Conservation (phyloP, 1,140 invertebrate genomes). For the Glossosoma conforme region DNA sequence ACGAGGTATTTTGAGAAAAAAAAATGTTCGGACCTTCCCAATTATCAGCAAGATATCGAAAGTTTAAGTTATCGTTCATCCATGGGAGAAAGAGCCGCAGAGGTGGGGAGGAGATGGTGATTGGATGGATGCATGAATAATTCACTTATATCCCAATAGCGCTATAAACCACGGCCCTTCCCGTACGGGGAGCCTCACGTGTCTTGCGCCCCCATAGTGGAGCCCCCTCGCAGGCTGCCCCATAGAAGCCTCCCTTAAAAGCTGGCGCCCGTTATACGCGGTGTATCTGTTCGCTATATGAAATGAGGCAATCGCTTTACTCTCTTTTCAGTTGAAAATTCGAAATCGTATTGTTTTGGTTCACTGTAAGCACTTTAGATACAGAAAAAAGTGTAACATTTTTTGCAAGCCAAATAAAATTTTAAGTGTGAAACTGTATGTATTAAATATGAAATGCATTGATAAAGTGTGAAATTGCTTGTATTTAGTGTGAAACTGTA, state of each 20-base stretch:
- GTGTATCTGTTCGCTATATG: constrained; percentile 15
- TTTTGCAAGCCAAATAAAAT: no score
- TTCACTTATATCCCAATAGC: constrained; percentile 30
- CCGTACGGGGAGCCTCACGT: constrained; percentile 11
- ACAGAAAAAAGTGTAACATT: no score
- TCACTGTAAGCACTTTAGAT: no score
- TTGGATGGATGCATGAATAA: constrained; percentile 32
- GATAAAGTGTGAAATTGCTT: no score
- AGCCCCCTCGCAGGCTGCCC: constrained; percentile 14
- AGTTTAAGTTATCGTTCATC: constrained; percentile 25
- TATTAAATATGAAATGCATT: no score
- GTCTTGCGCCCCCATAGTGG: constrained; percentile 27
- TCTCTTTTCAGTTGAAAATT: no score
- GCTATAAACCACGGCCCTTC: constrained; percentile 21
- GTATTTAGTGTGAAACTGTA: no score
- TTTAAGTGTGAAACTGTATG: no score
- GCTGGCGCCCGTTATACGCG: constrained; percentile 17
- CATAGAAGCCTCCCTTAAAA: no score
- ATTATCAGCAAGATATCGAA: constrained; percentile 20
- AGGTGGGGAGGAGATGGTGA: constrained; percentile 18
- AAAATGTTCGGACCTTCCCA: not conserved
- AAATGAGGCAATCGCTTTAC: constrained; percentile 15
- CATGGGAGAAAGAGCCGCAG: constrained; percentile 1
- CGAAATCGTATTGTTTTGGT: no score
- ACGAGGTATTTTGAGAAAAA: no score